These are phyloP conservation scores for Physeter macrocephalus DNA, from an alignment of 2,113 vertebrate species.

Conservation along the genomic window DNA sequence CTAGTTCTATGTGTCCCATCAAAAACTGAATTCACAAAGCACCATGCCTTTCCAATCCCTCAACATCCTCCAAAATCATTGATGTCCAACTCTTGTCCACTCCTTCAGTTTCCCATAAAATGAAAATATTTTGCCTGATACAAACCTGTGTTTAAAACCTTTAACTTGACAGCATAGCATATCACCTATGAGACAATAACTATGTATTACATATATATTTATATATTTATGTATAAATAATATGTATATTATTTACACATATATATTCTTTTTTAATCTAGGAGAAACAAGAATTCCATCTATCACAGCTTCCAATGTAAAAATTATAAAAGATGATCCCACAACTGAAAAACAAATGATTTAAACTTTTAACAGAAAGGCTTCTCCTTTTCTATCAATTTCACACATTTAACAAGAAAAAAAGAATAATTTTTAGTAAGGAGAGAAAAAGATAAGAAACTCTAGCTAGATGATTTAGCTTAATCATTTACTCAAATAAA, in stretches of 20 bases:
- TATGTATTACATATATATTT: not conserved
- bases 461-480: not conserved
- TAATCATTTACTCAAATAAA: not conserved
- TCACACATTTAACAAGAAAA: not conserved
- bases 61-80: not conserved
- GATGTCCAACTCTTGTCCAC: not conserved
- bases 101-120: not conserved
- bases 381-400: not conserved
- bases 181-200: not conserved
- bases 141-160: not conserved
- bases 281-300: not conserved
- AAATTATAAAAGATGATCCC: not conserved
- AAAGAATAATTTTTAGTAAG: not conserved
- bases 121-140: not conserved
- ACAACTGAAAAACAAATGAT: not conserved
- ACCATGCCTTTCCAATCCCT: not conserved
- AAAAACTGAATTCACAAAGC: not conserved
- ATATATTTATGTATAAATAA: not conserved
- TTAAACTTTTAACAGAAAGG: not conserved
- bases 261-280: not conserved
- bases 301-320: not conserved
- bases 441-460: not conserved
- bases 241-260: not conserved
- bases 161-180: not conserved
- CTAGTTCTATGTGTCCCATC: not conserved